phyloP scores from a whole-genome alignment of 2,888 invertebrate species.

The Idaea biselata region DNA sequence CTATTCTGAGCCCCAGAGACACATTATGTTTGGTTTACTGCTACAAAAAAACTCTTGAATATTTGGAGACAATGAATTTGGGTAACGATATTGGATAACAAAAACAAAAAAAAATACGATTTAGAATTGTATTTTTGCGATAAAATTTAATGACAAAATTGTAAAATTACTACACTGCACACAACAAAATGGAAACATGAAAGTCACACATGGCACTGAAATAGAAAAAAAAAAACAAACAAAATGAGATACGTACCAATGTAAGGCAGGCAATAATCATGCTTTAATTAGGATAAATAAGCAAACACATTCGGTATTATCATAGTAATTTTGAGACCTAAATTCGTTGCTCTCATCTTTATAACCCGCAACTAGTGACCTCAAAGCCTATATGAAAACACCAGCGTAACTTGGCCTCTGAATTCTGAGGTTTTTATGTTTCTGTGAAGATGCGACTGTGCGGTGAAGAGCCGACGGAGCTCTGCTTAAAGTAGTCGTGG shows the following conservation, averaged over 20 bases:
- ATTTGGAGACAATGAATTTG: background rate
- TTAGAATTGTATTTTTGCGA: too few species aligned
- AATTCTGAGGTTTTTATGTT: constrained; percentile 20
- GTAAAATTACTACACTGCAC: too few species aligned
- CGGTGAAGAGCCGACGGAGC: constrained; percentile 29
- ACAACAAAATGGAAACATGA: too few species aligned
- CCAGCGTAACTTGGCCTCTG: constrained; percentile 37
- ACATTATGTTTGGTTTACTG: constrained; percentile 36
- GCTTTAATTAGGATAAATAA: background rate
- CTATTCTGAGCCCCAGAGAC: constrained; percentile 41
- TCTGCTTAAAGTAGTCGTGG: constrained; percentile 40
- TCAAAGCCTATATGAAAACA: constrained; percentile 45
- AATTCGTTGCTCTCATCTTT: constrained; percentile 10
- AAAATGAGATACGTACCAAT: background rate
- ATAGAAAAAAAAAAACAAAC: background rate
- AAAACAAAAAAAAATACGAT: background rate
- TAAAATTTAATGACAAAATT: too few species aligned
- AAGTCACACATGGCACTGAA: background rate
- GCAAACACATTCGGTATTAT: background rate
- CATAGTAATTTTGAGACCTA: background rate
- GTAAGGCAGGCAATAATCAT: background rate
- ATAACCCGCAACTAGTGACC: constrained; percentile 52
- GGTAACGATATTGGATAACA: background rate
- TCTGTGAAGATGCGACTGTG: constrained; percentile 18
- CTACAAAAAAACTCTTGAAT: constrained; percentile 43